phyloP scores from a whole-genome alignment of 2,113 vertebrate species.

The Coreoperca whiteheadi region DNA sequence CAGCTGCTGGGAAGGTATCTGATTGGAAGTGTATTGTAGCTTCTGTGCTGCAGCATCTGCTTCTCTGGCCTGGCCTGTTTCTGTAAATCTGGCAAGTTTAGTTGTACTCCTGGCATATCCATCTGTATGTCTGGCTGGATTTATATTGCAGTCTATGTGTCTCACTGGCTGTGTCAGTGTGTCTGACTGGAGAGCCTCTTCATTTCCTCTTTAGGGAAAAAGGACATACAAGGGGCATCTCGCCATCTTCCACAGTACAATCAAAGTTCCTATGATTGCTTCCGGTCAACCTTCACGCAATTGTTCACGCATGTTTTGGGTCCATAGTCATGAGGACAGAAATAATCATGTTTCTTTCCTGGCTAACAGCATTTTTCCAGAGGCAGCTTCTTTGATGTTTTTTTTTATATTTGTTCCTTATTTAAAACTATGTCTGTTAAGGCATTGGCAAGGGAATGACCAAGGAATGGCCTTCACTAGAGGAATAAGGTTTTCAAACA shows the following conservation, averaged over 20 bases:
- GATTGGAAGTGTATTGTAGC: slow-evolving; percentile 59
- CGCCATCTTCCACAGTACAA: neutral
- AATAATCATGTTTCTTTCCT: slow-evolving; percentile 1
- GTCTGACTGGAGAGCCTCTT: slow-evolving; percentile 59
- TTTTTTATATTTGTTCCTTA: neutral
- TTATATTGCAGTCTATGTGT: slow-evolving; percentile 58
- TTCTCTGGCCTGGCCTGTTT: slow-evolving; percentile 59
- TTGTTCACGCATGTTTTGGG: neutral
- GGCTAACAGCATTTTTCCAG: neutral
- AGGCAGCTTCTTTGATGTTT: neutral
- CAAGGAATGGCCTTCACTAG: neutral
- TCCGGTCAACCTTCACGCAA: neutral
- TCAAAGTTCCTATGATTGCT: slow-evolving; percentile 18
- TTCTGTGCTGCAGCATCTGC: slow-evolving; percentile 70
- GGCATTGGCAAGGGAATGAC: neutral
- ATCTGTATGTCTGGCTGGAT: slow-evolving; percentile 56
- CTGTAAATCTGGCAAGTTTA: slow-evolving; percentile 58
- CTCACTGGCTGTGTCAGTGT: slow-evolving; percentile 57
- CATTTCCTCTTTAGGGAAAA: slow-evolving; percentile 49
- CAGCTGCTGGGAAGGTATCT: slow-evolving; percentile 52
- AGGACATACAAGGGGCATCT: slow-evolving; percentile 17
- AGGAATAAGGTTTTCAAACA: neutral
- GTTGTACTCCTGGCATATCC: slow-evolving; percentile 65
- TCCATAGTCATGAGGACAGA: neutral
- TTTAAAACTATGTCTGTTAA: neutral